A percentile compares a stretch with the other conserved stretches of the same genome.
Evolutionary conservation across 1,140 invertebrate genomes (phyloP).

Genomic region (Drosophila miranda): DNA sequence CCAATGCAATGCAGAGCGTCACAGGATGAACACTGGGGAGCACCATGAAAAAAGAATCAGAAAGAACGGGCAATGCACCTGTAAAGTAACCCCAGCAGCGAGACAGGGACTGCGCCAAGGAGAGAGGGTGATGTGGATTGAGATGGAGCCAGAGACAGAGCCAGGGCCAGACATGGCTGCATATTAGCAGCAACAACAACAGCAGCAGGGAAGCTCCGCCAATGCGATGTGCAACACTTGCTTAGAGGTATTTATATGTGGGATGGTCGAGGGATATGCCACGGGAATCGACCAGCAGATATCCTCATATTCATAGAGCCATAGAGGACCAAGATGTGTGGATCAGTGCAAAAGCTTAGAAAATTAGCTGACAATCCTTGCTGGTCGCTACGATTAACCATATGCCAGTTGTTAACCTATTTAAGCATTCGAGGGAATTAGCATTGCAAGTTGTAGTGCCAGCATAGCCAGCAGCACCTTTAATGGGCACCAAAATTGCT

Average conservation of each 20-base stretch:
- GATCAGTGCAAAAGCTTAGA: too few relatives aligned
- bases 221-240: conserved; percentile 45
- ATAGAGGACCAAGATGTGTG: too few relatives aligned
- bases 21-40: conserved; percentile 1
- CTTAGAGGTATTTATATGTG: conserved; percentile 28
- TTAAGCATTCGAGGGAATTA: too few relatives aligned
- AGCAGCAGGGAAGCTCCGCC: conserved; percentile 4
- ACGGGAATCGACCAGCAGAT: neutral
- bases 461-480: neutral
- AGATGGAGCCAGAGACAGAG: conserved; percentile 24
- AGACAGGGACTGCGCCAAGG: neutral
- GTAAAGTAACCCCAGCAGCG: conserved; percentile 13
- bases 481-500: conserved; percentile 50
- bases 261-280: neutral
- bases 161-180: conserved; percentile 5
- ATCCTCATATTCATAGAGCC: neutral
- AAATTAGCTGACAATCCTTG: too few relatives aligned
- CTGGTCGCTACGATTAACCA: too few relatives aligned
- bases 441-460: neutral
- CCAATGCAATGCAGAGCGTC: conserved; percentile 42
- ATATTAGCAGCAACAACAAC: conserved; percentile 40
- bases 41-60: conserved; percentile 3
- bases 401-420: too few relatives aligned
- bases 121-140: neutral
- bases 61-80: conserved; percentile 49